Evolutionary conservation across 2,888 invertebrate genomes (phyloP), one percentile per base, ranked within the genome.

Genomic region (Lasioglossum zephyrum): DNA sequence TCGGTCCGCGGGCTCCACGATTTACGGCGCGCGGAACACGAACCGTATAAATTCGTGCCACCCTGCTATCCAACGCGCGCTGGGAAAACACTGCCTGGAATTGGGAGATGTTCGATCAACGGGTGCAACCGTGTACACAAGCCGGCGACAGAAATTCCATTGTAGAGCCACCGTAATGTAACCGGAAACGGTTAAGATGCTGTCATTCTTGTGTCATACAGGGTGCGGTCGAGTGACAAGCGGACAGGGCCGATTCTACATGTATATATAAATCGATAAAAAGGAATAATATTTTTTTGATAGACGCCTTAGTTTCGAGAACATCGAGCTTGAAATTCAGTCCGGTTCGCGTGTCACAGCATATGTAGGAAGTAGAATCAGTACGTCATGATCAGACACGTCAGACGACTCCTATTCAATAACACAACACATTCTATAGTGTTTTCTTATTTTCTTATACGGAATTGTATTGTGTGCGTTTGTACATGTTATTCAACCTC

Each of bases 71-170:
- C 41, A 69, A 69, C 41, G 39, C 41, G 41, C 41, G 39, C 4
- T 69, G 69, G 41, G 22, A 69, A 69, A 69, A 69, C 69, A 69
- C n/a, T 22, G 69, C 39, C 39, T n/a, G 9, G 69, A n/a, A 69
- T 69, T 69, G 39, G 69, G 39, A 41, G 69, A 69, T 69, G 69
- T 69, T 69, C 41, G 69, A 39, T 39, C 39, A 39, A 39, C 69
- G 69, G 11, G n/a, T 41, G 69, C 39, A 39, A 36, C 69, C 39
- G 69, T 69, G 69, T 69, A 69, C 69, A 69, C 69, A 69, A 41
- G 39, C 39, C 69, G 39, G 39, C 66, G 41, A 69, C 69, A 39
- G 69, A 41, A 69, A 69, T 69, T 39, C 36, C 69, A 22, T 69
- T 41, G 39, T 39, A 41, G 39, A 22, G 41, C 36, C 36, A n/a